Conservation (phyloP, 1,140 invertebrate genomes). For the Drosophila repleta region DNA sequence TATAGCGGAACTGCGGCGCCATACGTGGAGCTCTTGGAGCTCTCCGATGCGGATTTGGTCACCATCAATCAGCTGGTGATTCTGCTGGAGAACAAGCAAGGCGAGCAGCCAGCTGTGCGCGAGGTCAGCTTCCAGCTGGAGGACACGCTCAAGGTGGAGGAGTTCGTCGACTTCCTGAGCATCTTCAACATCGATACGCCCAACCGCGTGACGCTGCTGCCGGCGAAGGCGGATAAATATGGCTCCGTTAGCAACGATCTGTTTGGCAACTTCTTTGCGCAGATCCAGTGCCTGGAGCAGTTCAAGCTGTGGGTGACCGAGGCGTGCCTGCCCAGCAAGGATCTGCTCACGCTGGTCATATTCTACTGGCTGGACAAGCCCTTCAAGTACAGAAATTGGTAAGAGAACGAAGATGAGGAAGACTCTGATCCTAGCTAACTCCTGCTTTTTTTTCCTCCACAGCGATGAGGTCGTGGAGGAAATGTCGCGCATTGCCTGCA, state of each 20-base stretch:
- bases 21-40: conserved; percentile 57
- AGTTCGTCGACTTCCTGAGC: conserved; percentile 75
- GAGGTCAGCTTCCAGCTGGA: conserved; percentile 67
- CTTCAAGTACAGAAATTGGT: conserved; percentile 75
- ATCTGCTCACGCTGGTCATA: conserved; percentile 72
- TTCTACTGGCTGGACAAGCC: conserved; percentile 79
- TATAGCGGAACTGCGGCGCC: conserved; percentile 21
- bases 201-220: conserved; percentile 46
- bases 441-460: not conserved
- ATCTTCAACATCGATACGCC: conserved; percentile 67
- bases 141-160: conserved; percentile 52
- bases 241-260: conserved; percentile 67
- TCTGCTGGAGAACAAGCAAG: conserved; percentile 47
- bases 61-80: conserved; percentile 79
- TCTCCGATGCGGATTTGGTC: conserved; percentile 73
- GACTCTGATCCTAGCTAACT: not conserved
- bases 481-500: conserved; percentile 75
- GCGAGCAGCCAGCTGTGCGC: conserved; percentile 41
- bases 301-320: conserved; percentile 62
- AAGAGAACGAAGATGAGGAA: too few species aligned
- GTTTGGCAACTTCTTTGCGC: conserved; percentile 64
- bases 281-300: conserved; percentile 60
- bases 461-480: conserved; percentile 82
- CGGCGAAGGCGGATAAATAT: conserved; percentile 54
- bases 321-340: conserved; percentile 60